Evolutionary conservation across 2,113 vertebrate species (phyloP).

Genomic region (Odontophorus gujanensis): DNA sequence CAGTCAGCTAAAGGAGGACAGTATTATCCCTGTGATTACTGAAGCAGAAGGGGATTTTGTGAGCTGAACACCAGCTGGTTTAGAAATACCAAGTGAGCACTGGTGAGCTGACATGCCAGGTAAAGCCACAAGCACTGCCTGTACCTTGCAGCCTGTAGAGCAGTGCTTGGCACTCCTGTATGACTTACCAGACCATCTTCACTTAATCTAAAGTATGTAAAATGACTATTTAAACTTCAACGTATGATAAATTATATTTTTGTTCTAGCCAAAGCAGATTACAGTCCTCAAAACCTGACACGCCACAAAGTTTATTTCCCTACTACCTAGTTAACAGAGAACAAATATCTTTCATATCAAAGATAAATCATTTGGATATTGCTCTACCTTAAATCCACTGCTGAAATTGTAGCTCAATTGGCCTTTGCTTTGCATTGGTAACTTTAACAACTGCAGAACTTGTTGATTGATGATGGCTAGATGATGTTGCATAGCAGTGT

Average conservation of each 20-base stretch:
- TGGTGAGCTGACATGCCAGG: background rate
- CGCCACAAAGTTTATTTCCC: background rate
- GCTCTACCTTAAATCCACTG: background rate
- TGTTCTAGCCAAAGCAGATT: background rate
- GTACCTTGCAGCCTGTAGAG: background rate
- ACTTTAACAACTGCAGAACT: background rate
- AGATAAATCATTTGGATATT: background rate
- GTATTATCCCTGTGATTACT: background rate
- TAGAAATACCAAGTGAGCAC: background rate
- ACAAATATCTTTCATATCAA: background rate
- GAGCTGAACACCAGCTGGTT: background rate
- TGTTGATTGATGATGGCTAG: background rate
- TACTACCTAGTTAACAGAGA: background rate
- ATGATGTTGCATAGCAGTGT: background rate
- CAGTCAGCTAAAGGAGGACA: background rate
- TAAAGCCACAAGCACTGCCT: background rate
- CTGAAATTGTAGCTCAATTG: background rate
- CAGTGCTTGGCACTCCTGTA: accelerated
- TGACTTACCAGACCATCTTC: accelerated
- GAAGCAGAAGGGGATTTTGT: background rate
- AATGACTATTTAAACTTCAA: background rate
- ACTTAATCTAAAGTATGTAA: background rate
- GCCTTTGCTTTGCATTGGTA: background rate
- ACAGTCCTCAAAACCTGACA: background rate
- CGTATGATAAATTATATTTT: background rate